These are phyloP conservation scores for Ochlodes sylvanus DNA, from an alignment of 2,888 invertebrate genomes.

Conservation along the genomic window DNA sequence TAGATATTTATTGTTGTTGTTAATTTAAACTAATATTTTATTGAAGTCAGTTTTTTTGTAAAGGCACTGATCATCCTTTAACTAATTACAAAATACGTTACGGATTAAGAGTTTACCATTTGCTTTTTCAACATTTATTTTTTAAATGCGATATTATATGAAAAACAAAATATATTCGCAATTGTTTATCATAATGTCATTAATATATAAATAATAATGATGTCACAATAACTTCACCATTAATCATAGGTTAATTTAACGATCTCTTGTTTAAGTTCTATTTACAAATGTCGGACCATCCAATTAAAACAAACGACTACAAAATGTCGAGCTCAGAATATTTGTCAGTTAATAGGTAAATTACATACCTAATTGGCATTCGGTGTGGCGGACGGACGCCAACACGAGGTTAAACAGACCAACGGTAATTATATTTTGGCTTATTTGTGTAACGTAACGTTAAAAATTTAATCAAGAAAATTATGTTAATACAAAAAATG, in stretches of 20 bases:
- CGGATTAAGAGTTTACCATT: too few species aligned
- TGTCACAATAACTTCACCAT: too few species aligned
- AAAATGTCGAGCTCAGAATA: constrained; percentile 26
- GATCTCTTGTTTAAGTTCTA: not conserved
- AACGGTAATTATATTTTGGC: constrained; percentile 26
- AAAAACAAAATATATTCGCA: too few species aligned
- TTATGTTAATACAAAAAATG: not conserved
- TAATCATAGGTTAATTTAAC: not conserved
- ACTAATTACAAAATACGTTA: too few species aligned
- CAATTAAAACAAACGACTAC: constrained; percentile 25
- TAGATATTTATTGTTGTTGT: too few species aligned
- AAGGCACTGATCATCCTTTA: too few species aligned
- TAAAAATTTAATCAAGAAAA: constrained; percentile 8
- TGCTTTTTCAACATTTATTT: too few species aligned
- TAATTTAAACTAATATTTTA: too few species aligned
- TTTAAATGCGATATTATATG: too few species aligned
- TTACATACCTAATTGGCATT: constrained; percentile 30
- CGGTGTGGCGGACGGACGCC: not conserved
- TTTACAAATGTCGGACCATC: constrained; percentile 19
- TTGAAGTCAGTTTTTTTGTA: too few species aligned
- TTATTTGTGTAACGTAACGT: constrained; percentile 20
- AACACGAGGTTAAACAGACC: constrained; percentile 13
- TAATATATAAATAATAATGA: too few species aligned
- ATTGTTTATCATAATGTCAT: too few species aligned
- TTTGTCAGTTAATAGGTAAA: constrained; percentile 32